Base-by-base conservation (phyloP, 2,888 invertebrate species). In the Lasiommata megera region DNA sequence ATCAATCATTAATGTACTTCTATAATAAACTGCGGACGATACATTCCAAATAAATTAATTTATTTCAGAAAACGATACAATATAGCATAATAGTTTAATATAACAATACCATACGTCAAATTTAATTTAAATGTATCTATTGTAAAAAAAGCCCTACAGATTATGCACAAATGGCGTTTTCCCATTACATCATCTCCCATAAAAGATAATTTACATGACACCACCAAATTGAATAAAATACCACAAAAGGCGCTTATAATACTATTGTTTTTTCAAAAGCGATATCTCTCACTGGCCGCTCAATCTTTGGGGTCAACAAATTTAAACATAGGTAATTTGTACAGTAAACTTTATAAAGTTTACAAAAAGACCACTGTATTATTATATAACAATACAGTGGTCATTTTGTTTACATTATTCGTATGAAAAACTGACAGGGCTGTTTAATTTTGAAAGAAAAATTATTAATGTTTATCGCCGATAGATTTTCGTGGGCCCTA, bases 21-120 rank as follows among this genome's bases (percentile, higher is more conserved):
- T 38, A 17, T 53, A 56, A 61, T 52, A 18, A 63, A 58, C 28
- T 40, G 31, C 46, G 58, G 50, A 56, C 53, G 60, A 61, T 36
- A 54, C 47, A 56, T 61, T 63, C 60, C 63, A 65, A 65, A 80
- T 86, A 86, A 88, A 85, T 88, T 86, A 80, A 84, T 88, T 88
- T 88, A 87, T 87, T 86, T 83, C 81, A 83, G 82, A 88, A 87
- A 88, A 88, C 84, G 82, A 88, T 88, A 88, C 84, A 87, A 87
- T 86, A 86, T 84, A 87, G 88, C 88, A 77, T 86, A 84, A 82
- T 82, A 84, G 79, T 84, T 81, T 76, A 82, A 79, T 81, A 77
- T 84, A 84, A 86, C 82, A 85, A 83, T 84, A 85, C 82, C 81
- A 78, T 80, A 81, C 77, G 74, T 77, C 80, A 80, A 79, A 61